Conservation (phyloP, 2,113 vertebrate species). For the Gulo gulo region DNA sequence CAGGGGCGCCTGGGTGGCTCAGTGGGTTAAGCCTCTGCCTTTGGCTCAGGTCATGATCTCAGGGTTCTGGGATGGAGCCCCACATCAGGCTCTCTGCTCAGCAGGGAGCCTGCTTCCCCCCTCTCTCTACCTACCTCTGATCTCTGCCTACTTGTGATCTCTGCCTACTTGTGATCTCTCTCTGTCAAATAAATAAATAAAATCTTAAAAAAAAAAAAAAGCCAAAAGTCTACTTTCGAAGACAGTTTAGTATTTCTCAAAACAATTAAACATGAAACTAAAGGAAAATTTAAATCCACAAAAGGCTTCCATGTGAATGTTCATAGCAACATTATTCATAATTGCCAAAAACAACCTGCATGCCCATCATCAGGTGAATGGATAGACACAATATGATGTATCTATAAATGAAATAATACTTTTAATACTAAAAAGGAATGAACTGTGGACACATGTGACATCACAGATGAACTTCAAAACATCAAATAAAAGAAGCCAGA, state of each 20-base stretch:
- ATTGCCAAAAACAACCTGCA: neutral
- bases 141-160: too few relatives aligned
- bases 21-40: too few relatives aligned
- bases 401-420: neutral
- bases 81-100: too few relatives aligned
- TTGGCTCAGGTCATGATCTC: too few relatives aligned
- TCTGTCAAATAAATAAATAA: too few relatives aligned
- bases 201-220: neutral
- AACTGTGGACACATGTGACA: neutral
- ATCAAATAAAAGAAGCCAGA: neutral
- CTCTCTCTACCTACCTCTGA: too few relatives aligned
- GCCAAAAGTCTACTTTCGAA: neutral
- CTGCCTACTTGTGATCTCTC: too few relatives aligned
- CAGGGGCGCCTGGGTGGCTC: too few relatives aligned
- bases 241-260: neutral
- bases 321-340: neutral
- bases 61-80: too few relatives aligned
- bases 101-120: too few relatives aligned
- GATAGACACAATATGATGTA: neutral
- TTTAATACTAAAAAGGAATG: neutral
- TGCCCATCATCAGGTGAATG: neutral
- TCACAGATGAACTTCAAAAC: neutral
- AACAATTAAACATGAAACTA: neutral
- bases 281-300: neutral
- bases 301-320: neutral